Base-by-base conservation (phyloP, 2,113 vertebrate species). In the Ophthalmolycus amberensis region DNA sequence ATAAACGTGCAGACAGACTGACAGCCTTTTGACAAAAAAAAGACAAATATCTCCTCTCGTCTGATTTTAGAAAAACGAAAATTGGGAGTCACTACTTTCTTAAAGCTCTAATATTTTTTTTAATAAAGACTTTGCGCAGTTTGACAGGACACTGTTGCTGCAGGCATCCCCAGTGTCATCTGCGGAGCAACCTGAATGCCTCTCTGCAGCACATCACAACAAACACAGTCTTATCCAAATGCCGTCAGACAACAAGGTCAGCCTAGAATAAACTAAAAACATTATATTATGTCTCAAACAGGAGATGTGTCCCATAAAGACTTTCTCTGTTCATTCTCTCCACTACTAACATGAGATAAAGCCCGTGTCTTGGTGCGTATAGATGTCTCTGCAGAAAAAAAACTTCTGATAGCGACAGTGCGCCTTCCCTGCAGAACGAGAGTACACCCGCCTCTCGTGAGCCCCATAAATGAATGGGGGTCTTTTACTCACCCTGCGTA, bases 401-500 rank as follows among this genome's bases (percentile, higher is more conserved):
- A 34, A 70, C 50, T 75, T 80, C 12, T 38, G 60, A 32, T 6
- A 12, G 38, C 32, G 3, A n/a, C 12, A 14, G 40, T 63, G 75
- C 44, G 37, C 65, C 50, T 62, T 52, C 69, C 67, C 59, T 74
- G 42, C 75, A 66, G 67, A 79, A 66, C 50, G 58, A 46, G n/a
- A 34, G 66, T 8, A 0, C 5, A 9, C 9, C 52, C 15, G 44
- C 18, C 77, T 74, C 56, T 11, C 4, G 14, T 9, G 75, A 70
- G 58, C 78, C 52, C 63, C 70, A 54, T 2, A 71, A 91, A 83
- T 82, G 74, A 62, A 62, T 34, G 12, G 64, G 75, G 56, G 72
- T 83, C 40, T 89, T 34, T 79, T 71, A 95, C 95, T 96, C 92
- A 96, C 95, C 95, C 95, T 73, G 80, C 87, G 74, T 96, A 96